Percentiles rank a stretch among this genome's conserved stretches.
Conservation (phyloP, 1,140 invertebrate genomes). For the Drosophila kohkoa region DNA sequence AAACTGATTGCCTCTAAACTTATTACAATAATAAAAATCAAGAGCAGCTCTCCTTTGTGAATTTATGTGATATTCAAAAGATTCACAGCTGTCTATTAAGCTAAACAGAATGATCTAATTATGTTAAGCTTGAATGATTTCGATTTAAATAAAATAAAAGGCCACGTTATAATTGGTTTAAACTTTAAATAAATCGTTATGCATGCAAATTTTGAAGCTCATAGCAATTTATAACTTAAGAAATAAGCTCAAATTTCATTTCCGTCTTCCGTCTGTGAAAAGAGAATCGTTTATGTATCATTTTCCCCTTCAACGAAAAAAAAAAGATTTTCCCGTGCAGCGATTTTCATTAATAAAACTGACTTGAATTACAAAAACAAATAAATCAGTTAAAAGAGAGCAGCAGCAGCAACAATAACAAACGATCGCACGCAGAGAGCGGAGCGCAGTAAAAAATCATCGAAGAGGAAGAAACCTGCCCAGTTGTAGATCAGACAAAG, state of each 20-base stretch:
- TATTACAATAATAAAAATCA: no score
- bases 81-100: no score
- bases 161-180: no score
- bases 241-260: constrained; percentile 4
- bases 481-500: constrained; percentile 45
- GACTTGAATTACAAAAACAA: constrained; percentile 61
- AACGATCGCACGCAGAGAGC: constrained; percentile 11
- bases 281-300: neutral
- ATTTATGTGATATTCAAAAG: no score
- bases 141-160: no score
- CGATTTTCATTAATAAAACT: constrained; percentile 68
- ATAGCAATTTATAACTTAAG: no score
- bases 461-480: constrained; percentile 50
- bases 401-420: neutral
- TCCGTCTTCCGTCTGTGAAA: neutral
- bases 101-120: no score
- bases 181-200: no score
- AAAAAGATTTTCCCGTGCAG: constrained; percentile 26
- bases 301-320: constrained; percentile 6
- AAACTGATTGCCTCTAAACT: no score
- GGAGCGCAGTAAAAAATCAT: constrained; percentile 36
- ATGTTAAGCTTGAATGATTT: no score
- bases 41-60: no score
- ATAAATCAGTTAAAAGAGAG: constrained; percentile 58
- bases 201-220: no score